Conservation (phyloP, 2,113 vertebrate species). For the Muntiacus reevesi region DNA sequence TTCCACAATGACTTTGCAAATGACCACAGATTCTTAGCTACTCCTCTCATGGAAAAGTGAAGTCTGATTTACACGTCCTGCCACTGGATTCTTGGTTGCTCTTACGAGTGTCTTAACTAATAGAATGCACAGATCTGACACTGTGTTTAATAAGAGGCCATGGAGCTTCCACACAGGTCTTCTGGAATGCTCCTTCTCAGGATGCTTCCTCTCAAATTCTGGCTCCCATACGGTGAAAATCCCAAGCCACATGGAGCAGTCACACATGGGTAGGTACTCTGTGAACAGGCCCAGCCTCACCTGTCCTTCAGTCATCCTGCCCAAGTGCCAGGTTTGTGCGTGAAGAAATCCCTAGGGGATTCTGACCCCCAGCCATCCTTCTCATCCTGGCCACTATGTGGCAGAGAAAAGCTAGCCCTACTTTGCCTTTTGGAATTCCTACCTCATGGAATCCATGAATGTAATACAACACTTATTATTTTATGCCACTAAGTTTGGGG, state of each 20-base stretch:
- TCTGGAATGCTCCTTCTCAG: neutral
- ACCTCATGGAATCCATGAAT: neutral
- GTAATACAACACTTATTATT: neutral
- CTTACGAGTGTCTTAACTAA: neutral
- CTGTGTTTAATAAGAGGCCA: neutral
- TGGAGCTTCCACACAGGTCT: neutral
- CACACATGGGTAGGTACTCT: accelerated
- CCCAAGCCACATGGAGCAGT: neutral
- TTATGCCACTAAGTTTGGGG: neutral
- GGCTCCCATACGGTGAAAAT: neutral
- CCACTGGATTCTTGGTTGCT: neutral
- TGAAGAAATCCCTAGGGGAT: neutral
- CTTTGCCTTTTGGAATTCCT: neutral
- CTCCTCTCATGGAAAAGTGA: neutral
- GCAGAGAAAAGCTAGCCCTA: neutral
- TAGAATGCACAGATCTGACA: neutral
- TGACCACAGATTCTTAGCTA: neutral
- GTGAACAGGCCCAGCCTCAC: neutral
- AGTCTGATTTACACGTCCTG: neutral
- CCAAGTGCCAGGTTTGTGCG: too few species aligned
- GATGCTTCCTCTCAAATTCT: neutral
- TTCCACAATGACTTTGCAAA: neutral
- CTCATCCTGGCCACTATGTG: neutral
- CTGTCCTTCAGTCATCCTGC: neutral
- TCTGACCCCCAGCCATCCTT: neutral